These are phyloP conservation scores for Pecten maximus DNA, from an alignment of 2,888 invertebrate species.

Conservation along the genomic window DNA sequence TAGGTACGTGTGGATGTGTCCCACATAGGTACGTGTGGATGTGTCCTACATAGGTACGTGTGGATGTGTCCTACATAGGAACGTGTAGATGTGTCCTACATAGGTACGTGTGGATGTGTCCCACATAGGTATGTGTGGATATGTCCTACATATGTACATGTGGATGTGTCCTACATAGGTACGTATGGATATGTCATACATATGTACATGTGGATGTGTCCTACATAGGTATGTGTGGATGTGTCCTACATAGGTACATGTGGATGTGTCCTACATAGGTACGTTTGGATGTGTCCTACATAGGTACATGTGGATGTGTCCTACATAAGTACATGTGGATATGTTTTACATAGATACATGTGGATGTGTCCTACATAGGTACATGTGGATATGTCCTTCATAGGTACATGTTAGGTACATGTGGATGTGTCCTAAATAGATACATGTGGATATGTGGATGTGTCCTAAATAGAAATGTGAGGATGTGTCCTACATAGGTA, in stretches of 20 bases:
- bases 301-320: too few species aligned
- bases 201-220: not conserved
- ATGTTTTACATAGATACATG: too few species aligned
- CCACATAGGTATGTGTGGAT: not conserved
- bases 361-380: not conserved
- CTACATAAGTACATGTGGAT: too few species aligned
- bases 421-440: not conserved
- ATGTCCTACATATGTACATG: not conserved
- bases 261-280: not conserved
- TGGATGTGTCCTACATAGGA: not conserved
- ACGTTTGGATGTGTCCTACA: too few species aligned
- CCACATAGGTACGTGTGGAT: too few species aligned
- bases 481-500: too few species aligned
- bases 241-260: not conserved
- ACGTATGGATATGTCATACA: not conserved
- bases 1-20: not conserved
- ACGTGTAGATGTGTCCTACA: not conserved
- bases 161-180: not conserved
- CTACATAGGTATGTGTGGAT: not conserved
- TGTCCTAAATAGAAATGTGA: not conserved
- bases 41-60: not conserved
- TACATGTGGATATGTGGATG: not conserved
- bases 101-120: not conserved
- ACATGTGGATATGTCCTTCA: not conserved
- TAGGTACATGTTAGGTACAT: not conserved